Base-by-base conservation (phyloP, 2,888 invertebrate species). In the Calameuta filiformis region DNA sequence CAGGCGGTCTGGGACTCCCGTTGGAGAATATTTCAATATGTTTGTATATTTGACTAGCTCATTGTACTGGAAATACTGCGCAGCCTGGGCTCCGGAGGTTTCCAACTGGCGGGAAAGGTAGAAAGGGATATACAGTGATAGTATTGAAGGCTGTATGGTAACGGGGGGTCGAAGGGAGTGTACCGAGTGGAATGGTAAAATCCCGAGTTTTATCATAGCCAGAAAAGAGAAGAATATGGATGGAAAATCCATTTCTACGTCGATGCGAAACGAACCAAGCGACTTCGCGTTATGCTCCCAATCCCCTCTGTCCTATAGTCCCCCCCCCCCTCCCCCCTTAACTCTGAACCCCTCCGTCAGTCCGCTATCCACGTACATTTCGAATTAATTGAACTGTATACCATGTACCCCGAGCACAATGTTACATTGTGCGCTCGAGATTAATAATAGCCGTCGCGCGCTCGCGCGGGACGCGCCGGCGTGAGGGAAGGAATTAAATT, bases 301-400 rank as follows among this genome's bases (percentile, higher is more conserved):
- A 73, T 78, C 76, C 75, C 40, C 76, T 77, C 76, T 75, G 6
- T 56, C 68, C 76, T 68, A 69, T 33, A 34, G 12, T 69, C 37
- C 11, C 34, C 35, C n/a, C 23, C 35, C 33, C 73, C 37, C 11
- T 31, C 35, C n/a, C 23, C 35, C 33, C 33, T 3, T 75, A 15
- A 23, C 76, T 68, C 76, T 30, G 35, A 31, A 15, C 68, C 73
- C 30, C 30, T 69, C 40, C 76, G 81, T 81, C 81, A 84, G 86
- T 86, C 83, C 82, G 82, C 80, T 84, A 85, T 87, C 83, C 85
- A 80, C 84, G 85, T 83, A 85, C 83, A 84, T 88, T 85, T 86
- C 85, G 84, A 86, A 87, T 87, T 87, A 89, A 89, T 87, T 87
- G 87, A 88, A 86, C 86, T 83, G 85, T 85, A 85, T 82, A 83